Base-by-base conservation (phyloP, 2,888 invertebrate genomes). In the Apotomis capreana region DNA sequence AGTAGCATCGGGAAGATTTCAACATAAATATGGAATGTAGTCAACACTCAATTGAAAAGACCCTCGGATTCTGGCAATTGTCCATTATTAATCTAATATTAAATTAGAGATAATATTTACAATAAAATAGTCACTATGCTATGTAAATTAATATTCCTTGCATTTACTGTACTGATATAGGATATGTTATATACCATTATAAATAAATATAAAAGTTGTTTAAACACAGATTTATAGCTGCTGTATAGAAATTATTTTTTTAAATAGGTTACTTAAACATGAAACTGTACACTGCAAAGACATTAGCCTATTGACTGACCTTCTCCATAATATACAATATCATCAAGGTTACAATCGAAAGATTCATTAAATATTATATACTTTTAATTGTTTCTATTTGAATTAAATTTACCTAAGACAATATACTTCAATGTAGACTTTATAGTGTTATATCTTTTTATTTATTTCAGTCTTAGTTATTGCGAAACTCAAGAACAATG, bases 11-110 rank as follows among this genome's bases (percentile, higher is more conserved):
- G 90, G 84, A 91, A 89, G 90, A 91, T 89, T 90, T 92, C 91
- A 92, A 92, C 92, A 92, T 92, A 92, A 92, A 92, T 92, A 93
- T 93, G 92, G 92, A 92, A 93, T 93, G 92, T 93, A 93, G 90
- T 87, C 90, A 91, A 92, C 92, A 92, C 92, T 92, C 92, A 90
- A 90, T 90, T 88, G 89, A 89, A 89, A 90, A 87, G 87, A 90
- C 89, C 89, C 82, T 90, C 87, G 83, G 90, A 87, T 87, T 87
- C 82, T 84, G 89, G 89, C 90, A 80, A 83, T 80, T 77, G 85
- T 89, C 89, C 91, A 87, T 84, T 77, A 84, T 88, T 89, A 89
- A 86, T 88, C 91, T 92, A 90, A 89, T 86, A 90, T 89, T 90
- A 90, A 90, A 91, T 90, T 86, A 91, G 87, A 89, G 86, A 88